A percentile compares a stretch with the other conserved stretches of the same genome.
These are phyloP conservation scores for Strigamia transsilvanica DNA, from an alignment of 2,888 invertebrate genomes.

Conservation along the genomic window DNA sequence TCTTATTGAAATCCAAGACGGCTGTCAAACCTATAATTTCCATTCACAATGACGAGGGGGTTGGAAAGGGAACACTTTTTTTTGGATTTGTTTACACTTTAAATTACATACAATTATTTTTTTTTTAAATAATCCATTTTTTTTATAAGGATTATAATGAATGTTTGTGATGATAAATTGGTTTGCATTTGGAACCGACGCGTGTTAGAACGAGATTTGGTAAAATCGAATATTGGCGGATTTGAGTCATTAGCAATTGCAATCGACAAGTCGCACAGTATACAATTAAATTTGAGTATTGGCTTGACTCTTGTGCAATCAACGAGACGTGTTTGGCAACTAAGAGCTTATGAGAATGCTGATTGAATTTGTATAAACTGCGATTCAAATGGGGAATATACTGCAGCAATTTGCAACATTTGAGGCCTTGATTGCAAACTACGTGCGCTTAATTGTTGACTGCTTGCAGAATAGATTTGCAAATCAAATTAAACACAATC, in stretches of 20 bases:
- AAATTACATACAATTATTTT: too few species aligned
- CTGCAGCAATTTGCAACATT: slow-evolving; percentile 25
- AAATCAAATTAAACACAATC: slow-evolving; percentile 20
- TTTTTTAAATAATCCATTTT: background rate
- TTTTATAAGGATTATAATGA: background rate
- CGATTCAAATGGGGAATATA: background rate
- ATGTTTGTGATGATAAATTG: background rate
- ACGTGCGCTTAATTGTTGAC: slow-evolving; percentile 20
- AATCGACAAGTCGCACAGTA: background rate
- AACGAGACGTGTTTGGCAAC: slow-evolving; percentile 27
- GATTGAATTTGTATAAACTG: slow-evolving; percentile 38
- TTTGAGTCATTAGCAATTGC: slow-evolving; percentile 9
- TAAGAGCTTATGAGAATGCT: slow-evolving; percentile 20
- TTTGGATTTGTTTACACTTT: too few species aligned
- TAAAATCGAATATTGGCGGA: background rate
- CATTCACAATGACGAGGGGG: too few species aligned
- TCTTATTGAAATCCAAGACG: too few species aligned
- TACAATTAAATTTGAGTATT: slow-evolving; percentile 23
- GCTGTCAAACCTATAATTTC: too few species aligned
- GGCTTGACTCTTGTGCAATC: background rate
- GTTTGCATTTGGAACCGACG: background rate
- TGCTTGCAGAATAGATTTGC: background rate
- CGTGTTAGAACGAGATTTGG: background rate
- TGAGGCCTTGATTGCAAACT: slow-evolving; percentile 24
- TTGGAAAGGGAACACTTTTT: too few species aligned